phyloP scores from a whole-genome alignment of 1,140 invertebrate genomes.

The Leptonema lineaticorne region DNA sequence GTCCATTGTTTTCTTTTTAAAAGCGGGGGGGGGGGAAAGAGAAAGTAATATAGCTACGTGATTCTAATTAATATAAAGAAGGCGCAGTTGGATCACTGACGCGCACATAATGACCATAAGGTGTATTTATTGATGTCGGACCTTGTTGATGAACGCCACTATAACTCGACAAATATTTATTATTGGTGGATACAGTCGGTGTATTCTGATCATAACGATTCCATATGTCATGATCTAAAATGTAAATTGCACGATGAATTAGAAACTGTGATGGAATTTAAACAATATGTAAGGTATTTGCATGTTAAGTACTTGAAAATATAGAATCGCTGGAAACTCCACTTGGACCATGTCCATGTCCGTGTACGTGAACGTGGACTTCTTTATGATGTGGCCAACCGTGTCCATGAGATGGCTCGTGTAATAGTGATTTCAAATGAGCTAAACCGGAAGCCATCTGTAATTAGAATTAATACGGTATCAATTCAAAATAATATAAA shows the following conservation, averaged over 20 bases:
- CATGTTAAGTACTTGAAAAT: neutral
- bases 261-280: neutral
- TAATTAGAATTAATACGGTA: constrained; percentile 14
- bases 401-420: constrained; percentile 39
- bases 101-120: constrained; percentile 52
- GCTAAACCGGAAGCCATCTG: constrained; percentile 47
- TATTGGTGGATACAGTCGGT: neutral
- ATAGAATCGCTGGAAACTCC: neutral
- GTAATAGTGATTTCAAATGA: constrained; percentile 38
- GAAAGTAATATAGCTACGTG: no score
- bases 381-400: constrained; percentile 46
- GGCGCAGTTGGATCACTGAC: constrained; percentile 38
- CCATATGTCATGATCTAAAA: neutral
- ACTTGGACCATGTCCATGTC: constrained; percentile 43
- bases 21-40: no score
- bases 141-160: constrained; percentile 33
- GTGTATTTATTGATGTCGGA: constrained; percentile 51
- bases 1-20: no score
- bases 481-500: no score
- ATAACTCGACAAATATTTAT: neutral
- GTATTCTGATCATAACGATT: neutral
- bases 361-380: constrained; percentile 52
- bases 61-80: no score
- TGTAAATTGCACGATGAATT: neutral
- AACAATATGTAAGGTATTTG: neutral